Evolutionary conservation across 2,888 invertebrate genomes (phyloP).

Genomic region (Tenodera sinensis): DNA sequence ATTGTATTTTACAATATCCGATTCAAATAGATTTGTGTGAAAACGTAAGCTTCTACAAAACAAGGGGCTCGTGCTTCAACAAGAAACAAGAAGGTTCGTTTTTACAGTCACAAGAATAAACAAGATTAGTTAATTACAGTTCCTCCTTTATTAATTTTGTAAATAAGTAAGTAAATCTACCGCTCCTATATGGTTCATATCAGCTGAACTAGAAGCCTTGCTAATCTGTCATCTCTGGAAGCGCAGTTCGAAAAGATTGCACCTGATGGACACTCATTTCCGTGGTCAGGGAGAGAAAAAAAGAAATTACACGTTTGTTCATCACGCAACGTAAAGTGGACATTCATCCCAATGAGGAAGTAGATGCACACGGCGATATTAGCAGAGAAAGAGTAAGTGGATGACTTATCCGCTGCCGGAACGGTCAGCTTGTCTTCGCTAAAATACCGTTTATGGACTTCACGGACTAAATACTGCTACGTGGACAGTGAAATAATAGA

Average conservation of each 20-base stretch:
- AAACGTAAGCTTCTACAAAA: no score
- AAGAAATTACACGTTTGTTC: neutral
- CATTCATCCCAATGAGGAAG: neutral
- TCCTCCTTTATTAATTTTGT: no score
- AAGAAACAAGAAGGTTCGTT: no score
- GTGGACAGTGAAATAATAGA: neutral
- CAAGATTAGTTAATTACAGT: no score
- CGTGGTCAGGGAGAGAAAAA: neutral
- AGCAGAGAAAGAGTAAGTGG: neutral
- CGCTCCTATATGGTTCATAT: no score
- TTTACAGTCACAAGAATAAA: no score
- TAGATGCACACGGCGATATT: neutral
- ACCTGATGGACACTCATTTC: neutral
- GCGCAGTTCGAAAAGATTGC: neutral
- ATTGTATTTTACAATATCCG: no score
- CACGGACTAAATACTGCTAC: neutral
- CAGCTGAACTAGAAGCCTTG: no score
- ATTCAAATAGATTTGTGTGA: no score
- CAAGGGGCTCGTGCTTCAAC: no score
- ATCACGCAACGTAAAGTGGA: neutral
- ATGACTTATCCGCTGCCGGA: neutral
- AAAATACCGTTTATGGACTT: neutral
- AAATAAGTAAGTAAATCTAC: no score
- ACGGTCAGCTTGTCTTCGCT: neutral
- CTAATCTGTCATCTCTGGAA: neutral